These are phyloP conservation scores for Coptotermes formosanus DNA, from an alignment of 1,140 invertebrate species.

Conservation along the genomic window DNA sequence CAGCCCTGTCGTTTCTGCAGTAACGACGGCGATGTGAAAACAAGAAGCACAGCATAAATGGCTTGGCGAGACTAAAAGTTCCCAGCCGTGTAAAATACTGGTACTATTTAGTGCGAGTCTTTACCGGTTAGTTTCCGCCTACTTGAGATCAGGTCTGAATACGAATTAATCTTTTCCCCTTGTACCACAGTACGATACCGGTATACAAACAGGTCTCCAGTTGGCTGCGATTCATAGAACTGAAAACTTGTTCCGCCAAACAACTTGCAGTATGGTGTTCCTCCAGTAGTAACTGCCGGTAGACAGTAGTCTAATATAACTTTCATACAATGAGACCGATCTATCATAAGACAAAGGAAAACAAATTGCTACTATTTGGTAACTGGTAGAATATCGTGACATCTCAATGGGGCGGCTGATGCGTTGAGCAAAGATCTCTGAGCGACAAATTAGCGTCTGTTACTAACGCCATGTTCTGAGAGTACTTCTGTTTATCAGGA, in stretches of 20 bases:
- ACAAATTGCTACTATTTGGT: not conserved
- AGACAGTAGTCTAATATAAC: not conserved
- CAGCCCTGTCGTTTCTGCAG: no score
- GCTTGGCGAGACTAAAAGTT: not conserved
- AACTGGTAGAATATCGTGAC: not conserved
- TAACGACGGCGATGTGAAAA: no score
- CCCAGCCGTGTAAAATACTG: not conserved
- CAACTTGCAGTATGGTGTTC: conserved; percentile 10
- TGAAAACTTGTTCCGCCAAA: conserved; percentile 19
- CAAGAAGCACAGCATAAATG: no score
- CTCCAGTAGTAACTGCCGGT: not conserved
- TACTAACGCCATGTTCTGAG: no score
- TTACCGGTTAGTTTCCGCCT: not conserved
- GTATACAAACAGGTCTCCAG: not conserved
- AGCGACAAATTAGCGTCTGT: no score
- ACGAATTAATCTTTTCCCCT: not conserved
- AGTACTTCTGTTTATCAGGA: no score
- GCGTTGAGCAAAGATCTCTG: no score
- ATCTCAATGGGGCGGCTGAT: not conserved
- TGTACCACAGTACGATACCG: not conserved
- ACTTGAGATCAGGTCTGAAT: not conserved
- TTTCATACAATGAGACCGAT: not conserved
- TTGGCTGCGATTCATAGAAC: conserved; percentile 3
- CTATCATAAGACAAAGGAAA: not conserved
- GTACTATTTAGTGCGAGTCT: not conserved